Percentiles rank a stretch among this genome's conserved stretches.
Conservation (phyloP, 1,140 invertebrate species). For the Papilio glaucus region DNA sequence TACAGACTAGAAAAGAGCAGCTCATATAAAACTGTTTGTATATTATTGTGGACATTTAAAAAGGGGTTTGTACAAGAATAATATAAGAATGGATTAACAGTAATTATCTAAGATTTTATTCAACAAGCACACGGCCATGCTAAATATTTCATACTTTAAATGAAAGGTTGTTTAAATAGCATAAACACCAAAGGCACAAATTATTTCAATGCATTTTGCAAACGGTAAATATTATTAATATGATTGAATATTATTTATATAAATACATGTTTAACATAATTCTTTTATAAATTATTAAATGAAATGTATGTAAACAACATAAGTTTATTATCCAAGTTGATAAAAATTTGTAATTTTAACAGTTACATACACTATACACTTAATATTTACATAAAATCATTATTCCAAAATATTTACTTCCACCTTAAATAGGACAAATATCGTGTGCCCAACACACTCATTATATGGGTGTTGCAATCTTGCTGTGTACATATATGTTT, state of each 20-base stretch:
- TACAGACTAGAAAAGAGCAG: slow-evolving; percentile 27
- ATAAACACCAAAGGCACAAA: neutral
- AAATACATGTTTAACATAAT: slow-evolving; percentile 24
- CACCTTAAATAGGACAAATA: slow-evolving; percentile 48
- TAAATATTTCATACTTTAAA: neutral
- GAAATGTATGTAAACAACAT: slow-evolving; percentile 23
- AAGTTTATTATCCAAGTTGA: slow-evolving; percentile 48
- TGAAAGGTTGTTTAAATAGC: neutral
- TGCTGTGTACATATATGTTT: neutral
- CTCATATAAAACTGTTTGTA: neutral
- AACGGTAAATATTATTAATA: slow-evolving; percentile 3
- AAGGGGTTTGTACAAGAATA: neutral
- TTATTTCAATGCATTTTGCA: neutral
- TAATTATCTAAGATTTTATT: neutral
- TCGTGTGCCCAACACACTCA: slow-evolving; percentile 36
- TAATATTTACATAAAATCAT: slow-evolving; percentile 73
- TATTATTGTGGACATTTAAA: neutral
- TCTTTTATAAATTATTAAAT: slow-evolving; percentile 16
- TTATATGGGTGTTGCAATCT: slow-evolving; percentile 40
- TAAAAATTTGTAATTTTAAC: slow-evolving; percentile 70
- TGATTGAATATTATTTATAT: slow-evolving; percentile 25
- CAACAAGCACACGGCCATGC: neutral
- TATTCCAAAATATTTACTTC: slow-evolving; percentile 71
- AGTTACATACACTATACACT: slow-evolving; percentile 62
- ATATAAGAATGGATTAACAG: neutral